These are phyloP conservation scores for Hyposmocoma kahamanoa DNA, from an alignment of 1,140 invertebrate genomes.

Conservation along the genomic window DNA sequence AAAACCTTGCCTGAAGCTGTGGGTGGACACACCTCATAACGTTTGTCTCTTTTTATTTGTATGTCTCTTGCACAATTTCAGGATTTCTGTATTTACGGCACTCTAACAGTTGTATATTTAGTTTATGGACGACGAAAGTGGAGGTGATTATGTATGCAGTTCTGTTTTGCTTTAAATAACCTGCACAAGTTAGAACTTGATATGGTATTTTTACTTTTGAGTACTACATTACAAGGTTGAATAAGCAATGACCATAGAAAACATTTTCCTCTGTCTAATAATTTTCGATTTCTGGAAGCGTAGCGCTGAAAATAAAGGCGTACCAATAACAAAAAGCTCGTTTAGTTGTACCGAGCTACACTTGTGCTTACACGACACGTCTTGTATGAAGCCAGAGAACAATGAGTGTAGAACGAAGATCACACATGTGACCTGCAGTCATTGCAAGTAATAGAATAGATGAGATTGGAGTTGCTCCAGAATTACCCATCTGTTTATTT, in stretches of 20 bases:
- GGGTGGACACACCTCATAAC: constrained; percentile 41
- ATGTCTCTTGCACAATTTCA: too few relatives aligned
- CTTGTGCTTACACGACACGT: constrained; percentile 60
- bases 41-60: too few relatives aligned
- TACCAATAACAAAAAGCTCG: not conserved
- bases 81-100: too few relatives aligned
- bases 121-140: too few relatives aligned
- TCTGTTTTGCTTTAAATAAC: too few relatives aligned
- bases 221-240: too few relatives aligned
- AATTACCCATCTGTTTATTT: constrained; percentile 32
- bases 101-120: too few relatives aligned
- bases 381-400: constrained; percentile 43
- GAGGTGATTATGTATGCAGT: too few relatives aligned
- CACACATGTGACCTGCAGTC: constrained; percentile 51
- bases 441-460: constrained; percentile 43
- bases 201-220: too few relatives aligned
- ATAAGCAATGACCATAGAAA: too few relatives aligned
- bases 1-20: constrained; percentile 18
- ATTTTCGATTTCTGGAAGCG: not conserved
- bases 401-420: constrained; percentile 52
- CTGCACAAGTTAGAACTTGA: too few relatives aligned
- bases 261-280: not conserved
- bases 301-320: not conserved
- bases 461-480: constrained; percentile 49
- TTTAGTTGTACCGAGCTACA: constrained; percentile 32